Conservation (phyloP, 2,797 vertebrate species). For the Ibycter americanus region DNA sequence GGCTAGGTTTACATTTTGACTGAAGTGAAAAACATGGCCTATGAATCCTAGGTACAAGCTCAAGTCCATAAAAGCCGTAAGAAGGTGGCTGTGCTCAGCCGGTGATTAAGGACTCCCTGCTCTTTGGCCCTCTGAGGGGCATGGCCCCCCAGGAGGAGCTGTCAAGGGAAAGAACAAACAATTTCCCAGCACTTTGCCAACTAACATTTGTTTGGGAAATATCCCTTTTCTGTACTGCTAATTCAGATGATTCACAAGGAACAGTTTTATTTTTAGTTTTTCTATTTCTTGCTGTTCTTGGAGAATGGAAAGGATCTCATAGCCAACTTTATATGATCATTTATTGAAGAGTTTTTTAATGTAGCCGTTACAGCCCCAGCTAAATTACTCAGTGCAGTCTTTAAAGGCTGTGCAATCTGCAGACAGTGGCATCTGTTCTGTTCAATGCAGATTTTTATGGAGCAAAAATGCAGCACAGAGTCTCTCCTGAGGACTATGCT, state of each 20-base stretch:
- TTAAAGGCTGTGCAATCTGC: not conserved
- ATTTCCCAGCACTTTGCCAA: not conserved
- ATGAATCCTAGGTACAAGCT: not conserved
- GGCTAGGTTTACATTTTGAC: not conserved
- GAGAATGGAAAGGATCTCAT: not conserved
- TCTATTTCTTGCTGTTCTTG: not conserved
- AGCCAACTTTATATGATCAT: not conserved
- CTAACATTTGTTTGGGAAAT: not conserved
- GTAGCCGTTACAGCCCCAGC: not conserved
- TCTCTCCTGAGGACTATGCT: not conserved
- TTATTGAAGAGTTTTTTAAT: slow-evolving; percentile 11
- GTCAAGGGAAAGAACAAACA: not conserved
- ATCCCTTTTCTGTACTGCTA: not conserved
- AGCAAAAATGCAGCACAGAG: not conserved
- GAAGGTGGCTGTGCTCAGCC: not conserved
- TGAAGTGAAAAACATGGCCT: not conserved
- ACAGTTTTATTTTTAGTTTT: slow-evolving; percentile 11
- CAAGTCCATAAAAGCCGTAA: not conserved
- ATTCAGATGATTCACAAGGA: not conserved
- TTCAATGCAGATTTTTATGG: slow-evolving; percentile 4
- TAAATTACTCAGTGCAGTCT: slow-evolving; percentile 5
- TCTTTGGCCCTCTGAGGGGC: not conserved
- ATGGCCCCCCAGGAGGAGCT: not conserved
- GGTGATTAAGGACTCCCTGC: rapidly evolving
- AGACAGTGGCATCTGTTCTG: slow-evolving; percentile 13